phyloP scores from a whole-genome alignment of 2,888 invertebrate species.

The Polylopha cassiicola region DNA sequence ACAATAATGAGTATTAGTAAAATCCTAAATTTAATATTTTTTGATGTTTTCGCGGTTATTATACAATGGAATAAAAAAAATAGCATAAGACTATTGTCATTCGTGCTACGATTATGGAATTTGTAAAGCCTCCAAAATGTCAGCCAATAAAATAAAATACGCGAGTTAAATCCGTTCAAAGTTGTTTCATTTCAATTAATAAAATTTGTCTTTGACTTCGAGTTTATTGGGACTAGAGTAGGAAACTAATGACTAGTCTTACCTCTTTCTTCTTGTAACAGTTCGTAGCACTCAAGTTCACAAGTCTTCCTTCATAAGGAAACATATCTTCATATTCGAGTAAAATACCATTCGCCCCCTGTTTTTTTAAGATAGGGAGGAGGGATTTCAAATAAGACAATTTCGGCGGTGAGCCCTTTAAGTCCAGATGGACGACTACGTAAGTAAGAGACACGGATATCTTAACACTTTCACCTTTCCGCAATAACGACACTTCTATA shows the following conservation, averaged over 20 bases:
- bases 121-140: too few species aligned
- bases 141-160: too few species aligned
- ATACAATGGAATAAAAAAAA: too few species aligned
- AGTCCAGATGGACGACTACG: slow-evolving; percentile 87
- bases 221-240: background rate
- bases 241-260: slow-evolving; percentile 34
- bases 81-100: too few species aligned
- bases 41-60: too few species aligned
- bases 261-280: slow-evolving; percentile 76
- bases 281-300: slow-evolving; percentile 79
- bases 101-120: too few species aligned
- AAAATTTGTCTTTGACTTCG: background rate
- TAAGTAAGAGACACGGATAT: slow-evolving; percentile 44
- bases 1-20: too few species aligned
- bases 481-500: background rate
- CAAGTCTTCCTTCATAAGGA: slow-evolving; percentile 81
- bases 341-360: slow-evolving; percentile 87
- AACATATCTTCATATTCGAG: slow-evolving; percentile 95
- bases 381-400: slow-evolving; percentile 78
- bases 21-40: too few species aligned
- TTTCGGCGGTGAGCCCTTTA: slow-evolving; percentile 90
- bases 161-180: too few species aligned
- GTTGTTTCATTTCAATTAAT: too few species aligned
- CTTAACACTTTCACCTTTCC: slow-evolving; percentile 1
- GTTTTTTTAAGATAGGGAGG: slow-evolving; percentile 76